Evolutionary conservation across 2,113 vertebrate genomes (phyloP).

Genomic region (Gnathonemus longibarbis): DNA sequence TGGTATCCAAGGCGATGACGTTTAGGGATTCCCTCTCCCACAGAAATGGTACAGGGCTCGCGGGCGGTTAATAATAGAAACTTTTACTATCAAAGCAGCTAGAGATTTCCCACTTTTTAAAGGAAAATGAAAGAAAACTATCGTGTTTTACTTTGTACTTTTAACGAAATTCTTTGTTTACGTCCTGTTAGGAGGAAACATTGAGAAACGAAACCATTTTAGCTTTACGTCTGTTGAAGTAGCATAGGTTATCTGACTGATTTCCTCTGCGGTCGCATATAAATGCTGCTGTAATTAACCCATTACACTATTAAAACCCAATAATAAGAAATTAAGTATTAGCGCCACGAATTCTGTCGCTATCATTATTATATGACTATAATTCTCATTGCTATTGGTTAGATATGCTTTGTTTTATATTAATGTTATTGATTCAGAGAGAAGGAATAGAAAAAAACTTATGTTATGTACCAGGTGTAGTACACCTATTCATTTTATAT

Average conservation of each 20-base stretch:
- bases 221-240: not conserved
- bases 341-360: not conserved
- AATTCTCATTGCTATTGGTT: not conserved
- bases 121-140: conserved; percentile 44
- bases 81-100: conserved; percentile 51
- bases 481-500: not conserved
- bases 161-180: conserved; percentile 10
- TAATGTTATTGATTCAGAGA: not conserved
- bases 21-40: conserved; percentile 95
- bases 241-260: not conserved
- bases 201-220: not conserved
- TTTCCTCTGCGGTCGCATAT: conserved; percentile 1
- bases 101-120: conserved; percentile 59
- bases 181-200: conserved; percentile 7
- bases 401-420: not conserved
- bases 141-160: not conserved
- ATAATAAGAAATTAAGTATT: not conserved
- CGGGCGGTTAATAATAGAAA: conserved; percentile 74
- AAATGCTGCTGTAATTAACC: not conserved
- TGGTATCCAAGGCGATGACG: conserved; percentile 96
- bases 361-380: not conserved
- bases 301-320: not conserved
- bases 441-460: not conserved
- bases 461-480: not conserved
- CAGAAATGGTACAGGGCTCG: conserved; percentile 52